A percentile compares a stretch with the other conserved stretches of the same genome.
These are phyloP conservation scores for Spheniscus mendiculus DNA, from an alignment of 2,113 vertebrate genomes.

Conservation along the genomic window DNA sequence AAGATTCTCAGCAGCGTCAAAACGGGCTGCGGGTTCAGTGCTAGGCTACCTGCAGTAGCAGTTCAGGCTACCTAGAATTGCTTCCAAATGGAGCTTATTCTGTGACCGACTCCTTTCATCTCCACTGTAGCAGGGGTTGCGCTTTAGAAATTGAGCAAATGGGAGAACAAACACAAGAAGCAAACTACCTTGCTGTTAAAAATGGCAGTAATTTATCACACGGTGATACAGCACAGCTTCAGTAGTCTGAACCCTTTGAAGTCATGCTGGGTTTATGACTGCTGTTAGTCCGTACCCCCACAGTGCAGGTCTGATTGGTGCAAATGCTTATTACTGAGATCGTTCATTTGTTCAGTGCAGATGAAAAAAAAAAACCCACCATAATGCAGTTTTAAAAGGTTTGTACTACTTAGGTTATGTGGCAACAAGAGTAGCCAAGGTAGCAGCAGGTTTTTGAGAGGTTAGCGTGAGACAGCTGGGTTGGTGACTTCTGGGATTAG, in stretches of 20 bases:
- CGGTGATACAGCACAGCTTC: background rate
- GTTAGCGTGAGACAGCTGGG: background rate
- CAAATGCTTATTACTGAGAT: background rate
- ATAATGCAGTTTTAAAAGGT: background rate
- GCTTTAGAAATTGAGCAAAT: background rate
- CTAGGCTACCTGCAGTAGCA: background rate
- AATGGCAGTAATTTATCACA: background rate
- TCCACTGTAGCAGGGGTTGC: background rate
- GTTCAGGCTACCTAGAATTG: background rate
- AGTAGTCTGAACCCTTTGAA: background rate
- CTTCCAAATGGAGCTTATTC: background rate
- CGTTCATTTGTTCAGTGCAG: background rate
- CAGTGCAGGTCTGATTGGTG: background rate
- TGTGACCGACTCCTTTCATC: background rate
- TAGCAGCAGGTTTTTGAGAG: background rate
- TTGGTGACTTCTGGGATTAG: background rate
- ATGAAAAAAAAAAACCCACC: background rate
- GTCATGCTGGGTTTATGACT: background rate
- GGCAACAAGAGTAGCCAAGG: background rate
- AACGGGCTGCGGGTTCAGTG: background rate
- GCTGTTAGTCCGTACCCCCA: accelerated
- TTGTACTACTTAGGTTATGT: background rate
- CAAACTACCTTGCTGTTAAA: background rate
- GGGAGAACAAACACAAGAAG: background rate
- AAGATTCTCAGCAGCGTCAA: background rate